phyloP scores from a whole-genome alignment of 1,140 invertebrate species.

The Bombus polaris region DNA sequence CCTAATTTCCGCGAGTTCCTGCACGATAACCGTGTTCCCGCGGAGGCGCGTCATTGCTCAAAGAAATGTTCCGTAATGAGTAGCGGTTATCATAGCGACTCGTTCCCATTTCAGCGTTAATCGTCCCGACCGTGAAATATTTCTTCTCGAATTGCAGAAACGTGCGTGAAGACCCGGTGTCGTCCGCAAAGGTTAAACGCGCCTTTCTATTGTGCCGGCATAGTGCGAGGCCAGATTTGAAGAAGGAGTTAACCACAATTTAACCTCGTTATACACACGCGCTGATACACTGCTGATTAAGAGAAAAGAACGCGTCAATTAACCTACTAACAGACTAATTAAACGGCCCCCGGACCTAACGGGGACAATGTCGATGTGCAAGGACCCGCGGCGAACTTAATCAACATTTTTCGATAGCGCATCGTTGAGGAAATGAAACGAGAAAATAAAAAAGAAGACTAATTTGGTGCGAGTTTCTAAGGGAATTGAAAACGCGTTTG shows the following conservation, averaged over 20 bases:
- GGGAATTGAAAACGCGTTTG: too few species aligned
- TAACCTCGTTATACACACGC: slow-evolving; percentile 25
- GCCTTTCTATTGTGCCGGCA: slow-evolving; percentile 10
- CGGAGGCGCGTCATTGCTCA: slow-evolving; percentile 14
- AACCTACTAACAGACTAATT: slow-evolving; percentile 45
- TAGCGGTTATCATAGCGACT: slow-evolving; percentile 59
- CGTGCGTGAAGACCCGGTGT: neutral
- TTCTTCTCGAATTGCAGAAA: neutral
- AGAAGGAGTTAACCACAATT: slow-evolving; percentile 11
- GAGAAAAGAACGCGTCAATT: slow-evolving; percentile 41
- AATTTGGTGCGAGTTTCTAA: too few species aligned
- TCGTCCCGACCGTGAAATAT: slow-evolving; percentile 50
- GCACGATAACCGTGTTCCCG: slow-evolving; percentile 40
- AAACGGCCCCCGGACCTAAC: slow-evolving; percentile 17
- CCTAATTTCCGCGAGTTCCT: slow-evolving; percentile 20
- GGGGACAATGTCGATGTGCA: slow-evolving; percentile 1
- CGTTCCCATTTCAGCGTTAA: slow-evolving; percentile 59
- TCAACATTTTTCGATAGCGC: neutral
- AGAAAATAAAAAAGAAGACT: too few species aligned
- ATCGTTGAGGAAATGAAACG: neutral
- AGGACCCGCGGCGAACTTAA: neutral
- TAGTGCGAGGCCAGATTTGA: slow-evolving; percentile 9
- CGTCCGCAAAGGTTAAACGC: neutral
- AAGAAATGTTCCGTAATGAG: slow-evolving; percentile 63
- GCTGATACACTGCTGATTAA: slow-evolving; percentile 9